These are phyloP conservation scores for Philereme transversata DNA, from an alignment of 2,888 invertebrate species.

Conservation along the genomic window DNA sequence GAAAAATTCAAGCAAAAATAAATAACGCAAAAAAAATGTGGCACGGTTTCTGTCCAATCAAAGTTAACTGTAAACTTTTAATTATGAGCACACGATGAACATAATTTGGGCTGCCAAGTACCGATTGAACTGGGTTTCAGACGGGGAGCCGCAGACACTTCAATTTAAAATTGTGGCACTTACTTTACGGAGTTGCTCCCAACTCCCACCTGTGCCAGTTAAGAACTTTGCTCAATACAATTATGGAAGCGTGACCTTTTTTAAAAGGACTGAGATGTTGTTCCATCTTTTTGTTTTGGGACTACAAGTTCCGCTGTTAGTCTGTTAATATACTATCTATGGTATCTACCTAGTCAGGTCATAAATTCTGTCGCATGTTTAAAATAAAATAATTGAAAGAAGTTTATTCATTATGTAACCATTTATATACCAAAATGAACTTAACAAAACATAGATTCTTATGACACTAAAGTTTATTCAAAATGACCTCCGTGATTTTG, in stretches of 20 bases:
- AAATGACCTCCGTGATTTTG: too few species aligned
- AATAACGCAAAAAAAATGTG: background rate
- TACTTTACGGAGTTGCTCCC: conserved; percentile 8
- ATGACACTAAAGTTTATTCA: too few species aligned
- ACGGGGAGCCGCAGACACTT: conserved; percentile 25
- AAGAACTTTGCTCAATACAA: conserved; percentile 12
- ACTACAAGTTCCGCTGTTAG: background rate
- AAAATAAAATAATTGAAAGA: too few species aligned
- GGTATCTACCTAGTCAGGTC: too few species aligned
- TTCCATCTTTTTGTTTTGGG: background rate
- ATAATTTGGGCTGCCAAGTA: conserved; percentile 19
- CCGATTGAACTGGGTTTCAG: conserved; percentile 19
- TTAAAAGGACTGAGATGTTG: conserved; percentile 4
- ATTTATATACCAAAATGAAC: too few species aligned
- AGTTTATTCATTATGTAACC: too few species aligned
- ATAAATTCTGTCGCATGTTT: too few species aligned
- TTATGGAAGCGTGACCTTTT: conserved; percentile 4
- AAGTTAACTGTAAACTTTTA: conserved; percentile 17
- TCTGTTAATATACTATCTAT: too few species aligned
- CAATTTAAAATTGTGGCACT: conserved; percentile 22
- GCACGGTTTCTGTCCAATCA: background rate
- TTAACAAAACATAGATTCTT: too few species aligned
- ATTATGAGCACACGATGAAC: conserved; percentile 24
- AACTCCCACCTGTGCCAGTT: conserved; percentile 9
- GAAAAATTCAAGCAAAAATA: background rate